Conservation (phyloP, 2,888 invertebrate species). For the Thecocarcelia acutangulata region DNA sequence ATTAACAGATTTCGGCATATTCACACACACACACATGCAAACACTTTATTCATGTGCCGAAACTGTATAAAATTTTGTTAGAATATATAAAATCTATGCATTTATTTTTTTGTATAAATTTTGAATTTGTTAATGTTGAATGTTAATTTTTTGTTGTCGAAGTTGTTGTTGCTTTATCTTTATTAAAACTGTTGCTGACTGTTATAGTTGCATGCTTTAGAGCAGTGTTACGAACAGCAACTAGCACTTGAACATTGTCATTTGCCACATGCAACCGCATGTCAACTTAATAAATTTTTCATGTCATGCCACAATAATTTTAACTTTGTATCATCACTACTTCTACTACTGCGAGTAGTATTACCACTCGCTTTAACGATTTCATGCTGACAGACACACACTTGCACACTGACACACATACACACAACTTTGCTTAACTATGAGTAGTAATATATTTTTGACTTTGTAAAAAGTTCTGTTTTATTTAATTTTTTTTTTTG, state of each 20-base stretch:
- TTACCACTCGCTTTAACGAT: conserved; percentile 30
- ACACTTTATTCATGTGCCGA: conserved; percentile 5
- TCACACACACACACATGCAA: not conserved
- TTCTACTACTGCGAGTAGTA: conserved; percentile 16
- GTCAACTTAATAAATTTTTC: conserved; percentile 71
- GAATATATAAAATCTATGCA: conserved; percentile 10
- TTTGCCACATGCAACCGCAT: conserved; percentile 69
- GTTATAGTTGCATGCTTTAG: conserved; percentile 59
- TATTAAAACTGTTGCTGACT: conserved; percentile 58
- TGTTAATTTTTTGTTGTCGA: conserved; percentile 54
- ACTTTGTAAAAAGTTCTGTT: conserved; percentile 45
- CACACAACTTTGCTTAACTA: not conserved
- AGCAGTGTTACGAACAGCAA: conserved; percentile 56
- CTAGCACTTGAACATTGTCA: conserved; percentile 66
- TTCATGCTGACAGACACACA: not conserved
- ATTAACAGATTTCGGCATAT: conserved; percentile 53
- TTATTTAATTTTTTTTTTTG: conserved; percentile 44
- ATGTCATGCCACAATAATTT: conserved; percentile 70
- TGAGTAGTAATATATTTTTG: conserved; percentile 9
- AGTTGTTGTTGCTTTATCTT: conserved; percentile 49
- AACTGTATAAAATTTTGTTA: conserved; percentile 41
- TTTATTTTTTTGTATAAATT: conserved; percentile 11
- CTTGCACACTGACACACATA: not conserved
- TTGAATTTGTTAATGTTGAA: conserved; percentile 60
- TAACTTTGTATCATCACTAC: conserved; percentile 60